Percentiles rank a stretch among this genome's conserved stretches.
phyloP scores from a whole-genome alignment of 2,797 vertebrate species.

The Oophaga sylvatica region DNA sequence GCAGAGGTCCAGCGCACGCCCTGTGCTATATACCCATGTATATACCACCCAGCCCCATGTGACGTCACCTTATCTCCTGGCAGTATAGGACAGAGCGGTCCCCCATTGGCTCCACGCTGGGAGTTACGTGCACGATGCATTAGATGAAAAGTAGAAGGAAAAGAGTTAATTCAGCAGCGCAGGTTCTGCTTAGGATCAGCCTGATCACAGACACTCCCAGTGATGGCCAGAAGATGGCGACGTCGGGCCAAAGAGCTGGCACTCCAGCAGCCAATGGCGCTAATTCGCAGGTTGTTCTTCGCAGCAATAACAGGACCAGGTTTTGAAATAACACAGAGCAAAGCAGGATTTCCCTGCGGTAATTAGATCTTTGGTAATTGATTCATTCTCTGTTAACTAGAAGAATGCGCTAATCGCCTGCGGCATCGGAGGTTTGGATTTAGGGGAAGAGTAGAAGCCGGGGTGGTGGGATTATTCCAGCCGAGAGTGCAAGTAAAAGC shows the following conservation, averaged over 20 bases:
- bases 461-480: too few relatives aligned
- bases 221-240: constrained; percentile 32
- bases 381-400: constrained; percentile 28
- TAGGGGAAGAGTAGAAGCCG: background rate
- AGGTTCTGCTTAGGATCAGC: background rate
- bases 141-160: background rate
- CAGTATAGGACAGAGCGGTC: background rate
- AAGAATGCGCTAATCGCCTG: background rate
- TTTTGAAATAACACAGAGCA: constrained; percentile 8
- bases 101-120: constrained; percentile 4
- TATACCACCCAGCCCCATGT: background rate
- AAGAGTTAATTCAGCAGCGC: constrained; percentile 20
- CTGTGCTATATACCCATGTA: constrained; percentile 28
- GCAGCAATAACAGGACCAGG: constrained; percentile 2
- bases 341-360: constrained; percentile 6
- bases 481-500: background rate
- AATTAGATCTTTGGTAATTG: constrained; percentile 37
- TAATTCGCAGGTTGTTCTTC: background rate
- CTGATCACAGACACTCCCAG: background rate
- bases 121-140: background rate
- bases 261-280: background rate
- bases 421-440: background rate
- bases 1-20: constrained; percentile 37
- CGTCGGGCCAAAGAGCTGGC: constrained; percentile 24
- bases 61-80: constrained; percentile 10